These are phyloP conservation scores for Palythoa caribaeorum DNA, from an alignment of 92 coral and sea anemone genomes.

Conservation along the genomic window DNA sequence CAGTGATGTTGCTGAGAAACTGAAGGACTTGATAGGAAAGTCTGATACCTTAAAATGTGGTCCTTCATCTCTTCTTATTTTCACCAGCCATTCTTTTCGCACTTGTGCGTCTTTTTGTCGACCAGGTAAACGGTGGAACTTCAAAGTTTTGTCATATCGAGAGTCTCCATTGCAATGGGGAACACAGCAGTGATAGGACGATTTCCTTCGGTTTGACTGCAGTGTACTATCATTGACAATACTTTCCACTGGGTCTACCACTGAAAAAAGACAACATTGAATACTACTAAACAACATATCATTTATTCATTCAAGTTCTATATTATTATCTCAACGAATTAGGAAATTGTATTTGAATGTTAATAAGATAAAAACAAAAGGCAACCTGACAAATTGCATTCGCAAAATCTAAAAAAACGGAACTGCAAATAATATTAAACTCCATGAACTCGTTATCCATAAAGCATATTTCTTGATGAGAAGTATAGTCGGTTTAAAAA, in stretches of 20 bases:
- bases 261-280: slow-evolving; percentile 7
- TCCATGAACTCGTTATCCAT: slow-evolving; percentile 2
- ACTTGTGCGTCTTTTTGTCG: neutral
- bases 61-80: slow-evolving; percentile 40
- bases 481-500: neutral
- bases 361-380: neutral
- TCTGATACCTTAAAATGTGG: slow-evolving; percentile 33
- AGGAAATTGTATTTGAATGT: slow-evolving; percentile 10
- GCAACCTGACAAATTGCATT: slow-evolving; percentile 13
- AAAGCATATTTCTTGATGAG: slow-evolving; percentile 7
- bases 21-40: neutral
- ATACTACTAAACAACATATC: slow-evolving; percentile 13
- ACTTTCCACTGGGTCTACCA: slow-evolving; percentile 15
- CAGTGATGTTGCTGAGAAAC: neutral
- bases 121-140: slow-evolving; percentile 45
- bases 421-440: slow-evolving; percentile 12
- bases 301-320: slow-evolving; percentile 9
- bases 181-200: slow-evolving; percentile 55
- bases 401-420: slow-evolving; percentile 7
- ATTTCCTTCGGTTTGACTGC: slow-evolving; percentile 13
- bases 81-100: slow-evolving; percentile 38
- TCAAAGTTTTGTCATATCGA: slow-evolving; percentile 34
- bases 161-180: slow-evolving; percentile 52
- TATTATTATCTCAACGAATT: slow-evolving; percentile 1
- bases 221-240: slow-evolving; percentile 1